These are phyloP conservation scores for Sebastes minor DNA, from an alignment of 2,797 vertebrate genomes.

Conservation along the genomic window DNA sequence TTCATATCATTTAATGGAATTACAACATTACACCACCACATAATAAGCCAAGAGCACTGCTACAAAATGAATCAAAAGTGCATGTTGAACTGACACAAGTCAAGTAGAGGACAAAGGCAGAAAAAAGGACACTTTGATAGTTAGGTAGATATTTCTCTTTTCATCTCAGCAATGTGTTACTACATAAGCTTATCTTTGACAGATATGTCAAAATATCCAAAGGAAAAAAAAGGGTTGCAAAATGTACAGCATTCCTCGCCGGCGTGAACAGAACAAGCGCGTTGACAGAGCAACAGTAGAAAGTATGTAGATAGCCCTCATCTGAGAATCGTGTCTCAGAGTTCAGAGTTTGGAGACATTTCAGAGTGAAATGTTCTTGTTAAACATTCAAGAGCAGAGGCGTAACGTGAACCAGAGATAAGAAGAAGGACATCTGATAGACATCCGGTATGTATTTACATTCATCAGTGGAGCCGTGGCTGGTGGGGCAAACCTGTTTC, in stretches of 20 bases:
- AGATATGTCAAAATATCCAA: slow-evolving; percentile 3
- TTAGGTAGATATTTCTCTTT: not conserved
- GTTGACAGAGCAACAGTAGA: not conserved
- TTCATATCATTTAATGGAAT: slow-evolving; percentile 39
- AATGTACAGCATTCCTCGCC: not conserved
- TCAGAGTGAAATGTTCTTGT: not conserved
- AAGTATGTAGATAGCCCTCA: slow-evolving; percentile 21
- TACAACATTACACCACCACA: slow-evolving; percentile 14
- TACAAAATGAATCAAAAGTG: slow-evolving; percentile 50
- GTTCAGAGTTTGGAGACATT: slow-evolving; percentile 23
- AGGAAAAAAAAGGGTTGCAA: not conserved
- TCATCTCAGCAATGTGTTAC: slow-evolving; percentile 6
- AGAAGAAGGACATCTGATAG: slow-evolving; percentile 17
- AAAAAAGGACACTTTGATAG: slow-evolving; percentile 31
- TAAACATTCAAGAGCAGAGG: slow-evolving; percentile 39
- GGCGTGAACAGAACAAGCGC: not conserved
- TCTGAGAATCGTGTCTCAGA: slow-evolving; percentile 42
- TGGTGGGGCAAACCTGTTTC: slow-evolving; percentile 42
- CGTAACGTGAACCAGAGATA: slow-evolving; percentile 3
- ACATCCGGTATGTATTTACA: slow-evolving; percentile 38
- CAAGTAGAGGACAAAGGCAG: slow-evolving; percentile 19
- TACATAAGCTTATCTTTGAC: not conserved
- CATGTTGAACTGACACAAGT: slow-evolving; percentile 22
- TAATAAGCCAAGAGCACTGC: slow-evolving; percentile 2
- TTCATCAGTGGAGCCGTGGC: slow-evolving; percentile 39